Percentiles rank a stretch among this genome's conserved stretches.
phyloP scores from a whole-genome alignment of 1,140 invertebrate species.

The Pteromalus puparum region DNA sequence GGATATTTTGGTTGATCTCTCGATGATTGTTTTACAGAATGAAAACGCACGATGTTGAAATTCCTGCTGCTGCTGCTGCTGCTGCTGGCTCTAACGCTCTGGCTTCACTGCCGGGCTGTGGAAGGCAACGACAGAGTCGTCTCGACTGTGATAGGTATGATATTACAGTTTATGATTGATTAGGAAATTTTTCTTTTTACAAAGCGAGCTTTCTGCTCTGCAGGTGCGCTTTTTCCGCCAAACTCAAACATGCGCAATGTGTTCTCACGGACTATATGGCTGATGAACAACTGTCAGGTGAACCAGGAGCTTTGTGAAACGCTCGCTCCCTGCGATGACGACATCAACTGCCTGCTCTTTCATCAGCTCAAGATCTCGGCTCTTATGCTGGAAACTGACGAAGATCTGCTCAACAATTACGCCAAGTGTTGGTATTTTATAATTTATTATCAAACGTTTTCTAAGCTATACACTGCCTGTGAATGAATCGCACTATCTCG shows the following conservation, averaged over 20 bases:
- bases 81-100: background rate
- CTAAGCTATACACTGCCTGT: too few species aligned
- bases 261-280: conserved; percentile 34
- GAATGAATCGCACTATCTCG: too few species aligned
- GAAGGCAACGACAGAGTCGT: background rate
- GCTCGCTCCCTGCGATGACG: background rate
- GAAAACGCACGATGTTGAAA: background rate
- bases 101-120: background rate
- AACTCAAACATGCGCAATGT: conserved; percentile 11
- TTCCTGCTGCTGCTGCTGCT: background rate
- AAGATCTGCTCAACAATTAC: background rate
- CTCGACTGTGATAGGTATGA: background rate
- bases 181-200: too few species aligned
- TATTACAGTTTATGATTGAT: background rate
- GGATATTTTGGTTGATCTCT: background rate
- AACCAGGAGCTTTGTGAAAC: conserved; percentile 19
- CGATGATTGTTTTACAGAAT: background rate
- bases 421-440: background rate
- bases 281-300: conserved; percentile 40
- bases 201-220: background rate
- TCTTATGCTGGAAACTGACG: background rate
- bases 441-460: too few species aligned
- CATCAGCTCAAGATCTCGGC: conserved; percentile 19
- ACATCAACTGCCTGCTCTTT: conserved; percentile 23
- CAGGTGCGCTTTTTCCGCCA: conserved; percentile 38